Conservation (phyloP, 2,797 vertebrate species). For the Coreius guichenoti region DNA sequence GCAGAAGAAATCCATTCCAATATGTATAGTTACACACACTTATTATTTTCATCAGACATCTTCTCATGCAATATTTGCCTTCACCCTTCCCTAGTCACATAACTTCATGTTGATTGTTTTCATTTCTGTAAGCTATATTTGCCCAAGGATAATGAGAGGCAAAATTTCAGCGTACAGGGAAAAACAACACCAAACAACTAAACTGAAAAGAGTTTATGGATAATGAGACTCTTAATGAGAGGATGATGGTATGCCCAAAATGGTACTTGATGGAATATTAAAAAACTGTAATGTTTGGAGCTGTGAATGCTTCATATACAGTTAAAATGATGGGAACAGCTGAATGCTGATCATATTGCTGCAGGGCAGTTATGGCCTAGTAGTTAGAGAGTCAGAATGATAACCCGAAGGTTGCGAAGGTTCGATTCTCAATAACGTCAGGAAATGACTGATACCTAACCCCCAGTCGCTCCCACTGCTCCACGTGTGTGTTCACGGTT, state of each 20-base stretch:
- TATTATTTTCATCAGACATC: constrained; percentile 40
- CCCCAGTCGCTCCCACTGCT: too few relatives aligned
- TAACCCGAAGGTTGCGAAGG: too few relatives aligned
- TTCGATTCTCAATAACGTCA: too few relatives aligned
- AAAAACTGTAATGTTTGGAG: constrained; percentile 30
- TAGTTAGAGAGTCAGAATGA: too few relatives aligned
- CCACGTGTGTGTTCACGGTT: too few relatives aligned
- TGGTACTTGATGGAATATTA: constrained; percentile 33
- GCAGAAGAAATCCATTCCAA: background rate
- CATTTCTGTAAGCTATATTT: constrained; percentile 49
- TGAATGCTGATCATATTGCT: constrained; percentile 14
- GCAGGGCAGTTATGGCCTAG: too few relatives aligned
- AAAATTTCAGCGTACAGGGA: constrained; percentile 40
- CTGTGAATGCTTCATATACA: constrained; percentile 6
- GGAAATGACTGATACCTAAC: too few relatives aligned
- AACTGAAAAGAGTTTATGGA: constrained; percentile 44
- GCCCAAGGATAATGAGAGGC: constrained; percentile 45
- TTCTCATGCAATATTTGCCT: constrained; percentile 20
- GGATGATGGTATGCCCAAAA: constrained; percentile 47
- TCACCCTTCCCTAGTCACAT: constrained; percentile 19
- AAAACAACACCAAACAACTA: constrained; percentile 36
- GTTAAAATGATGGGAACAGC: constrained; percentile 27
- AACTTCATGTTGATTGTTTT: constrained; percentile 48
- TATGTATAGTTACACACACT: constrained; percentile 24
- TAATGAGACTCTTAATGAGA: constrained; percentile 54